Percentiles rank a stretch among this genome's conserved stretches.
Conservation (phyloP, 2,797 vertebrate genomes). For the Adelosebastes latens region DNA sequence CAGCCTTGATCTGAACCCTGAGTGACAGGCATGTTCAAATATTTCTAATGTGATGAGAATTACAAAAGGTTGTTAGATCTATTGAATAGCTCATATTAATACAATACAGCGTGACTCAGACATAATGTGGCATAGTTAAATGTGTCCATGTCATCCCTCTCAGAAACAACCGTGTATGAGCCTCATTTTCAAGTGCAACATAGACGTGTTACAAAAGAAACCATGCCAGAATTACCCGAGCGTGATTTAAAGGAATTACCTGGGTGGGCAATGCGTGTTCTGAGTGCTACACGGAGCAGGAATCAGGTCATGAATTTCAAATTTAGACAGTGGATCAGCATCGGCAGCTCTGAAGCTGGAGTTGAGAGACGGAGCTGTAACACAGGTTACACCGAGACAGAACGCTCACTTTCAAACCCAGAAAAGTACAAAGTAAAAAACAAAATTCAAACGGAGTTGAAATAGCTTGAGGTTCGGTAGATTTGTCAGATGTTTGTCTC, state of each 20-base stretch:
- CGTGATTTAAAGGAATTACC: constrained; percentile 65
- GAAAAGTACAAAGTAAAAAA: constrained; percentile 36
- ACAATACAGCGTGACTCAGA: background rate
- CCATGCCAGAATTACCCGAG: constrained; percentile 43
- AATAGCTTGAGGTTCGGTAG: constrained; percentile 33
- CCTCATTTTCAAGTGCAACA: constrained; percentile 20
- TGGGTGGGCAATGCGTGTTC: constrained; percentile 54
- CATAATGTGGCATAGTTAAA: constrained; percentile 3
- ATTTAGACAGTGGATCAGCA: constrained; percentile 50
- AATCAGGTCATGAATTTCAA: constrained; percentile 69
- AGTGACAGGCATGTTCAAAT: constrained; percentile 22
- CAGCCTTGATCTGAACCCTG: background rate
- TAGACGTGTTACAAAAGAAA: constrained; percentile 35
- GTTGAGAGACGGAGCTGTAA: constrained; percentile 26
- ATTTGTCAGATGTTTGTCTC: constrained; percentile 62
- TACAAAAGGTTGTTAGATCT: background rate
- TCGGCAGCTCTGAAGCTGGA: constrained; percentile 34
- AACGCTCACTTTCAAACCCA: constrained; percentile 11
- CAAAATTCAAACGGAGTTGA: constrained; percentile 17
- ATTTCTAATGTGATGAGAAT: background rate
- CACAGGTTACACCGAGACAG: background rate
- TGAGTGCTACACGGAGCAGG: constrained; percentile 37
- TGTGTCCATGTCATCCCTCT: background rate
- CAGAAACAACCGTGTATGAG: constrained; percentile 24
- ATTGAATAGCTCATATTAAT: background rate